Conservation (phyloP, 2,888 invertebrate species). For the Allolobophora icterica region DNA sequence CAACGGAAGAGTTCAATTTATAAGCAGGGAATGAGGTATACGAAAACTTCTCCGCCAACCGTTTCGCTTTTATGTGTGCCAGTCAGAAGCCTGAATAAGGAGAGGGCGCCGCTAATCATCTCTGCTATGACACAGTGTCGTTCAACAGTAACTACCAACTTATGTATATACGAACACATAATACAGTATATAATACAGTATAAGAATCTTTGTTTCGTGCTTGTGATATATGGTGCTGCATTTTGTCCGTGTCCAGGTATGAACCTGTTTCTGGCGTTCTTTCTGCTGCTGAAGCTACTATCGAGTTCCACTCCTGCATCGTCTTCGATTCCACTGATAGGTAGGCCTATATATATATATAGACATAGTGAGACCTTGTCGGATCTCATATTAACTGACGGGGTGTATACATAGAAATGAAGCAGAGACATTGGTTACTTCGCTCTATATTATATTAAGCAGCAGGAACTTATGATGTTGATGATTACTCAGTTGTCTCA, state of each 20-base stretch:
- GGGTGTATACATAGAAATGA: too few relatives aligned
- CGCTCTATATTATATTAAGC: too few relatives aligned
- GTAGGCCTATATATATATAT: constrained; percentile 45
- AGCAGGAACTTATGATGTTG: too few relatives aligned
- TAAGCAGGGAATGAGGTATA: too few relatives aligned
- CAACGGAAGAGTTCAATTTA: background rate
- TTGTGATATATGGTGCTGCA: background rate
- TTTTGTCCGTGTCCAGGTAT: constrained; percentile 47
- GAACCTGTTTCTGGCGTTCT: constrained; percentile 55
- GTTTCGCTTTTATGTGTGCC: too few relatives aligned
- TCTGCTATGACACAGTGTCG: too few relatives aligned
- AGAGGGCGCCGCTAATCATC: background rate
- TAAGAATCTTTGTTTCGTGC: background rate
- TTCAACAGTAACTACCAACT: too few relatives aligned
- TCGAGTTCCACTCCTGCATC: constrained; percentile 54
- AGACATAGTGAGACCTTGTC: too few relatives aligned
- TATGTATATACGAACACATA: background rate
- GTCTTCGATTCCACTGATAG: constrained; percentile 54
- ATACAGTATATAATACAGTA: background rate
- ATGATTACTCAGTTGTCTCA: too few relatives aligned
- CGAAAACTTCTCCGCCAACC: too few relatives aligned
- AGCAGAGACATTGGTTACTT: too few relatives aligned
- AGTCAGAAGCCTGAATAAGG: background rate
- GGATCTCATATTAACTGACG: too few relatives aligned
- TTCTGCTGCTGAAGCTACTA: constrained; percentile 52